Percentiles rank a stretch among this genome's conserved stretches.
phyloP scores from a whole-genome alignment of 2,113 vertebrate genomes.

The Miniopterus natalensis region DNA sequence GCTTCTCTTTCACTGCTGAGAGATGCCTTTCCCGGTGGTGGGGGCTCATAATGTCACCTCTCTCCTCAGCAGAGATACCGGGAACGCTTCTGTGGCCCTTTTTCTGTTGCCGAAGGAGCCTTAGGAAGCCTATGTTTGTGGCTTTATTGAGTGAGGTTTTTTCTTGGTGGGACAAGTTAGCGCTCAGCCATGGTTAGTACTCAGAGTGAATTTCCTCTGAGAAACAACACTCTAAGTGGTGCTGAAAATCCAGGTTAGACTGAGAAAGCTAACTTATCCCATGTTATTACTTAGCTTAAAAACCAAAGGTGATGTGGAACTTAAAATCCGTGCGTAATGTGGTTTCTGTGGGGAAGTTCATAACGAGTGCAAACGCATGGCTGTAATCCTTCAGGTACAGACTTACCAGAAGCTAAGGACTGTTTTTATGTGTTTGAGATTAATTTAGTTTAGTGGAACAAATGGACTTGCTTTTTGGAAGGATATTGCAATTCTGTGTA shows the following conservation, averaged over 20 bases:
- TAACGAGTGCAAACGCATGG: not conserved
- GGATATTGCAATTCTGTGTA: not conserved
- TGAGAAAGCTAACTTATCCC: not conserved
- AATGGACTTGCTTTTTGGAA: not conserved
- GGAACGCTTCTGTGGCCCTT: not conserved
- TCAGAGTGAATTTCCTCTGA: not conserved
- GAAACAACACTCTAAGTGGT: not conserved
- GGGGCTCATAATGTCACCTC: fast-evolving
- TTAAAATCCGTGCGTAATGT: not conserved
- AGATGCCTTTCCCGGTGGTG: fast-evolving
- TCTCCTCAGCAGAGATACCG: not conserved
- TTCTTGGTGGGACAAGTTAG: not conserved
- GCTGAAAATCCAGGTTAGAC: not conserved
- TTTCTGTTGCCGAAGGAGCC: not conserved
- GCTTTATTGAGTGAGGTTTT: not conserved
- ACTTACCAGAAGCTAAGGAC: not conserved
- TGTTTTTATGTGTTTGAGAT: not conserved
- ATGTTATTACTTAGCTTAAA: not conserved
- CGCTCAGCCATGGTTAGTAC: not conserved
- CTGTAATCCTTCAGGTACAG: not conserved
- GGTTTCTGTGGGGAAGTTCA: not conserved
- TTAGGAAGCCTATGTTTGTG: not conserved
- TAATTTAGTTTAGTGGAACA: not conserved
- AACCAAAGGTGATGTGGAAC: not conserved
- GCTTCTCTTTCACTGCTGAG: not conserved